These are phyloP conservation scores for Brenthis ino DNA, from an alignment of 2,888 invertebrate genomes.

Conservation along the genomic window DNA sequence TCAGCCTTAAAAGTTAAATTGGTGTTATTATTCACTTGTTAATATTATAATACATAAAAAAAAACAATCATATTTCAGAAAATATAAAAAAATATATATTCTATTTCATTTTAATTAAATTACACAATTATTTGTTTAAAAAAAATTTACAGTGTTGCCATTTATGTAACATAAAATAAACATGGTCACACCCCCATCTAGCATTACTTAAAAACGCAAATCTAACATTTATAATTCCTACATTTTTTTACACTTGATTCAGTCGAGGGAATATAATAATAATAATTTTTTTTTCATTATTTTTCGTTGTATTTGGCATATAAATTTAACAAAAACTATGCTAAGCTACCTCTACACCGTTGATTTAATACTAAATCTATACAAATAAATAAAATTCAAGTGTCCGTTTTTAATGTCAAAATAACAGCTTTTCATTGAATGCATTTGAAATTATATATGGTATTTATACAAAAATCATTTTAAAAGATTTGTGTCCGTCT, in stretches of 20 bases:
- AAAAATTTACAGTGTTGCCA: not conserved
- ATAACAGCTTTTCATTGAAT: no score
- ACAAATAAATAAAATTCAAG: no score
- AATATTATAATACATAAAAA: not conserved
- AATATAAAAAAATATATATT: no score
- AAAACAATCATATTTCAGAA: no score
- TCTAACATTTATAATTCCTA: conserved; percentile 19
- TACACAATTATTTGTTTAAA: no score
- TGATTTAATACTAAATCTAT: not conserved
- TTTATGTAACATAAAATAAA: not conserved
- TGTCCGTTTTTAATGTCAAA: no score
- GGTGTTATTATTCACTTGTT: not conserved
- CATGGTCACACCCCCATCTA: conserved; percentile 30
- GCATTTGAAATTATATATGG: no score
- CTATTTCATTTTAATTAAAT: no score
- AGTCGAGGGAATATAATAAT: conserved; percentile 13
- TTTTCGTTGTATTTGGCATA: conserved; percentile 26
- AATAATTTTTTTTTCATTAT: not conserved
- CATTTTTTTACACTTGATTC: conserved; percentile 25
- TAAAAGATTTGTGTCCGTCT: no score
- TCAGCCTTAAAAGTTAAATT: conserved; percentile 15
- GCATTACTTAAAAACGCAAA: conserved; percentile 25
- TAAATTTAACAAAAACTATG: not conserved
- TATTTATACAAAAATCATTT: no score
- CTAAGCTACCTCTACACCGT: not conserved